Percentiles rank a stretch among this genome's conserved stretches.
Conservation (phyloP, 2,113 vertebrate species). For the Shinisaurus crocodilurus region DNA sequence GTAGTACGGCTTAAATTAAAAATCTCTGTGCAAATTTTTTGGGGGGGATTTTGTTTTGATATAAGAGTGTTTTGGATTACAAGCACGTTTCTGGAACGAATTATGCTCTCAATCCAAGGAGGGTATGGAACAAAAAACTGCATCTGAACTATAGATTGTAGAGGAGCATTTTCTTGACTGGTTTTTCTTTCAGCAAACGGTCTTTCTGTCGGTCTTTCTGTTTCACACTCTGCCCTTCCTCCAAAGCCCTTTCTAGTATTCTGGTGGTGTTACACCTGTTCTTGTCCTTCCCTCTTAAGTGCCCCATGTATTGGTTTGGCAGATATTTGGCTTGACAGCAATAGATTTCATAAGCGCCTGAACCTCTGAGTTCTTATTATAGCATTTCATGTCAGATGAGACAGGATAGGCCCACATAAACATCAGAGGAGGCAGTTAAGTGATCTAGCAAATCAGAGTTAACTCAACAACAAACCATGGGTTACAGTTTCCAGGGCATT, state of each 20-base stretch:
- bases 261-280: not conserved
- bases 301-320: not conserved
- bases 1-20: too few relatives aligned
- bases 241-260: not conserved
- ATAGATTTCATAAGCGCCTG: accelerated
- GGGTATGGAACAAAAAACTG: not conserved
- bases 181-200: not conserved
- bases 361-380: not conserved
- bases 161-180: not conserved
- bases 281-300: not conserved
- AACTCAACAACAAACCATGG: too few relatives aligned
- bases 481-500: too few relatives aligned
- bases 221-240: not conserved
- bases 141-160: not conserved
- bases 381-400: not conserved
- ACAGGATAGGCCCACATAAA: not conserved
- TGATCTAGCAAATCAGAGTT: not conserved
- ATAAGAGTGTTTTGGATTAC: too few relatives aligned
- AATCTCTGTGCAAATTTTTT: too few relatives aligned
- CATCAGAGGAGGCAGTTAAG: accelerated
- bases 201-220: not conserved
- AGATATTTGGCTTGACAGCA: not conserved
- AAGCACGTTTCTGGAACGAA: too few relatives aligned
- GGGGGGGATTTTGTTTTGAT: too few relatives aligned
- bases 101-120: too few relatives aligned